Evolutionary conservation across 2,113 vertebrate species (phyloP), one percentile per base, ranked within the genome.

Genomic region (Tenrec ecaudatus): DNA sequence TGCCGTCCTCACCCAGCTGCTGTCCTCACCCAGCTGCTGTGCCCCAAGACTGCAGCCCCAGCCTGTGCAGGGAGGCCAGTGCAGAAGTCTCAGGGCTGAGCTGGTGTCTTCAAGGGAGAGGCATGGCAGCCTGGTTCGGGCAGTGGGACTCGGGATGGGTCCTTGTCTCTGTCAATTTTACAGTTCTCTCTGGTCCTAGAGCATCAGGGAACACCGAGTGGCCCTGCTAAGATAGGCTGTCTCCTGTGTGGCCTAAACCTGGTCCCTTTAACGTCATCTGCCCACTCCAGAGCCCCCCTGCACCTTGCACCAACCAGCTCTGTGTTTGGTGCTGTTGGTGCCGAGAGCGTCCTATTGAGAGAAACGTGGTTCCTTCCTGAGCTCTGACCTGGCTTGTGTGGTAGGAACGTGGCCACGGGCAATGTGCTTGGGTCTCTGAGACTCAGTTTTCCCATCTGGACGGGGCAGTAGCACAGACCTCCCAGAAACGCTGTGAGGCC

Each of bases 371-470:
- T 83, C 40, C 85, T 81, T 64, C 27, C 69, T 33, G 43, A 36
- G 2, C 62, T 31, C 23, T 27, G 0, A 23, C 60, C 33, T 57
- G n/a, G 33, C 29, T 22, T 40, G 23, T 38, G 77, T 38, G 64
- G 2, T 27, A 19, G n/a, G 7, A 10, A n/a, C 8, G 36, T 23
- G 27, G 2, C 20, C 27, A 69, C 25, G 25, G 60, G 17, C 25
- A 16, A 3, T 23, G 68, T 22, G 12, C 7, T 33, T 60, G n/a
- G 15, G 38, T 79, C 15, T 75, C 27, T 6, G 11, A 22, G 29
- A 33, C 40, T 81, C 57, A 10, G 77, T 47, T n/a, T 86, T 94
- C 71, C 80, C 81, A 23, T 82, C 82, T 82, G 43, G 92, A 62
- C 43, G 23, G 62, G 82, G n/a, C 47, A 0, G 11, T 9, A 29